phyloP scores from a whole-genome alignment of 2,797 vertebrate genomes.

The Eremophila alpestris region DNA sequence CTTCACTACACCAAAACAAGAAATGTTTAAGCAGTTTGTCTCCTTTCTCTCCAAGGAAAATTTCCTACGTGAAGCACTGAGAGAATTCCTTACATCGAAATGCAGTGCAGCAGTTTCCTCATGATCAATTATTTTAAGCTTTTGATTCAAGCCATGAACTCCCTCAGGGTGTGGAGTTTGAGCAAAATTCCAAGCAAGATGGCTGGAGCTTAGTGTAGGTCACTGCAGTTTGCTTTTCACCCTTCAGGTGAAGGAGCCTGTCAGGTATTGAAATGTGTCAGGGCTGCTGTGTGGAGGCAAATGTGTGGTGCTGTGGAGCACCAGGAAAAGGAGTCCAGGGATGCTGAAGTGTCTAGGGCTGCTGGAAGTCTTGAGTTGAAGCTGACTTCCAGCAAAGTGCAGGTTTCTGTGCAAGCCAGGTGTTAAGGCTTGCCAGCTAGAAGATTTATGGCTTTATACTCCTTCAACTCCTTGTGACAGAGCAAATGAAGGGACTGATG shows the following conservation, averaged over 20 bases:
- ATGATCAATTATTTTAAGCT: not conserved
- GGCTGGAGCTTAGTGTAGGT: not conserved
- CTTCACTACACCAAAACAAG: conserved; percentile 7
- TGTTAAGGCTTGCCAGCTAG: not conserved
- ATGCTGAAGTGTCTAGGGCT: not conserved
- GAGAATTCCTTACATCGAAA: not conserved
- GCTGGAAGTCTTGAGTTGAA: not conserved
- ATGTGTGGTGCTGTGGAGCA: not conserved
- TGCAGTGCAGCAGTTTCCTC: not conserved
- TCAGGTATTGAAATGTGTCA: not conserved
- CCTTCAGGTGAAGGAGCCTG: not conserved
- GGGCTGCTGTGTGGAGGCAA: not conserved
- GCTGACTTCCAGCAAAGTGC: not conserved
- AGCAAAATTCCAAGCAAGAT: not conserved
- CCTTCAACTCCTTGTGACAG: not conserved
- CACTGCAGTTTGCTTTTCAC: not conserved
- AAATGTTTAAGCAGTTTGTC: not conserved
- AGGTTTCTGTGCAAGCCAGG: not conserved
- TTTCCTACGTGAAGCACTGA: not conserved
- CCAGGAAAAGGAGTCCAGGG: not conserved
- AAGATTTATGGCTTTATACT: not conserved
- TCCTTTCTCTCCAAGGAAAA: not conserved
- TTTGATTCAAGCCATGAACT: not conserved
- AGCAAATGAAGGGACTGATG: not conserved
- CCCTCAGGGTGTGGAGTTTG: not conserved